These are phyloP conservation scores for Alcedo quadribrachys DNA, from an alignment of 2,797 vertebrate species.

Conservation along the genomic window DNA sequence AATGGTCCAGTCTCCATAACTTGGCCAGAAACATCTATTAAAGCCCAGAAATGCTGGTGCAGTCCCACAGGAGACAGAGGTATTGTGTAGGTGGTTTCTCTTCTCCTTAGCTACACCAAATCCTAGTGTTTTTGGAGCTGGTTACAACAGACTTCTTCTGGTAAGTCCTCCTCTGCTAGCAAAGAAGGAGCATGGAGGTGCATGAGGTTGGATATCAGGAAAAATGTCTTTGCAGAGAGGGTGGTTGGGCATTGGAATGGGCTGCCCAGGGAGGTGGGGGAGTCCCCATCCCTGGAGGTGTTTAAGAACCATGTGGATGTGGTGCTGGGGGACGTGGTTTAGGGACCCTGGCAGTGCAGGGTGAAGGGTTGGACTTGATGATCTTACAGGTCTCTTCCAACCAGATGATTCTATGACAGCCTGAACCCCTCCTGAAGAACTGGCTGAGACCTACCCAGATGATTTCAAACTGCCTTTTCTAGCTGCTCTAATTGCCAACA, in stretches of 20 bases:
- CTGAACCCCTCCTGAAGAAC: not conserved
- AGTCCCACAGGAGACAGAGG: slow-evolving; percentile 38
- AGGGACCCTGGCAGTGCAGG: too few species aligned
- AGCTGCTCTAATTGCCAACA: not conserved
- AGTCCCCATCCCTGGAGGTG: too few species aligned
- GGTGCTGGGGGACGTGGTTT: too few species aligned
- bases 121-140: not conserved
- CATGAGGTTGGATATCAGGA: too few species aligned
- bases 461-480: not conserved
- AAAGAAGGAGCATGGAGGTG: not conserved
- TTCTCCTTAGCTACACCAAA: not conserved
- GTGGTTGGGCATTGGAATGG: too few species aligned
- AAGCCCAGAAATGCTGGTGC: not conserved
- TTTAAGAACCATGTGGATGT: too few species aligned
- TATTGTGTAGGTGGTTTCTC: slow-evolving; percentile 11
- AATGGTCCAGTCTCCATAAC: not conserved
- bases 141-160: not conserved
- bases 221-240: too few species aligned
- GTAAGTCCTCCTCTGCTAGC: not conserved
- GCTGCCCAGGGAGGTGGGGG: too few species aligned
- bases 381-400: too few species aligned
- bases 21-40: slow-evolving; percentile 18
- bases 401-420: too few species aligned
- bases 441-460: not conserved
- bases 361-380: too few species aligned